Percentiles rank a stretch among this genome's conserved stretches.
Conservation (phyloP, 2,888 invertebrate genomes). For the Caenorhabditis uteleia region DNA sequence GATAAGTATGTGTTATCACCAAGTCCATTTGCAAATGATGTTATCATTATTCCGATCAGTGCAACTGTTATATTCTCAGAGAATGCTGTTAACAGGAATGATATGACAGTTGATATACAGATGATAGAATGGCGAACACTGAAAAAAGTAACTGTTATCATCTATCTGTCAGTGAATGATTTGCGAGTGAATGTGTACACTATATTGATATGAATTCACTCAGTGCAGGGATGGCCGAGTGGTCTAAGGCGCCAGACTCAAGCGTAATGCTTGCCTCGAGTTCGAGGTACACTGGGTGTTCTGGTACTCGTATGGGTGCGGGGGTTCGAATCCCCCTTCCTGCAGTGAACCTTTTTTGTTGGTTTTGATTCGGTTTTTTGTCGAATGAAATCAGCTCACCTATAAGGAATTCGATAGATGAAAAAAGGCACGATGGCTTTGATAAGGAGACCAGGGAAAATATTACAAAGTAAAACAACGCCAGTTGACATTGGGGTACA, state of each 20-base stretch:
- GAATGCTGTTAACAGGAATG: constrained; percentile 16
- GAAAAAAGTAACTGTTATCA: not conserved
- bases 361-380: not conserved
- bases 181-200: too few species aligned
- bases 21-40: constrained; percentile 16
- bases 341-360: constrained; percentile 33
- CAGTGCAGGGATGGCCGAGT: constrained; percentile 72
- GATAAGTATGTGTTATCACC: constrained; percentile 23
- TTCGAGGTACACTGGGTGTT: constrained; percentile 41
- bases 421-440: constrained; percentile 20
- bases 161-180: too few species aligned
- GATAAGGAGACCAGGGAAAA: constrained; percentile 23
- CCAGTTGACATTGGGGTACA: constrained; percentile 21
- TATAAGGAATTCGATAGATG: constrained; percentile 18
- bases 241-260: constrained; percentile 72
- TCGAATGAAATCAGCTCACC: not conserved
- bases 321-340: constrained; percentile 62
- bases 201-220: too few species aligned
- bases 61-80: constrained; percentile 14
- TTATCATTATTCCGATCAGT: constrained; percentile 14
- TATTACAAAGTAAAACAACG: constrained; percentile 28
- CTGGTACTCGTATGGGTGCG: constrained; percentile 60
- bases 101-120: constrained; percentile 7
- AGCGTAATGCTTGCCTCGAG: constrained; percentile 50
- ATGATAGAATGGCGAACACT: constrained; percentile 18